phyloP scores from a whole-genome alignment of 2,888 invertebrate species.

The Apodemia mormo region DNA sequence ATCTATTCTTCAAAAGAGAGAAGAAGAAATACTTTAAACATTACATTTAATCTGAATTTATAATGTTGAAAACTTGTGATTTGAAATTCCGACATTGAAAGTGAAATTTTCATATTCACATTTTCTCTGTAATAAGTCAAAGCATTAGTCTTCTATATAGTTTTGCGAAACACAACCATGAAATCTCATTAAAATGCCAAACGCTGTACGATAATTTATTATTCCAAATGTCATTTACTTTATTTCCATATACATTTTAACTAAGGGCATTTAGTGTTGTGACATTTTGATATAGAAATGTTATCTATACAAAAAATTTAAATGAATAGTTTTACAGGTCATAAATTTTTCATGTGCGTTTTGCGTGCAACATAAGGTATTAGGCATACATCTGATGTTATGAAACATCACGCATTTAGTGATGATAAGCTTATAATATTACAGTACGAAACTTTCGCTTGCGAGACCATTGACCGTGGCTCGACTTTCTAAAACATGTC shows the following conservation, averaged over 20 bases:
- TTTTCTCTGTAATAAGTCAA: background rate
- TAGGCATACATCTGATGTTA: constrained; percentile 38
- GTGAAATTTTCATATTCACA: background rate
- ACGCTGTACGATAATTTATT: background rate
- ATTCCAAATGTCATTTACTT: background rate
- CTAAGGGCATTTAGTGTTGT: background rate
- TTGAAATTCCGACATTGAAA: background rate
- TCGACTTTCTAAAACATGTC: constrained; percentile 78
- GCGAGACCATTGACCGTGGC: constrained; percentile 76
- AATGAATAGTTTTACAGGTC: constrained; percentile 25
- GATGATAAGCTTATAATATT: constrained; percentile 48
- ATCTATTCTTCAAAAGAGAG: too few species aligned
- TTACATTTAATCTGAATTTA: background rate
- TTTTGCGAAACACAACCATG: background rate
- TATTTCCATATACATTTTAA: background rate
- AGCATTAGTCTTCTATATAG: background rate
- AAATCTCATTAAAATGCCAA: constrained; percentile 1
- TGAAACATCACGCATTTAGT: constrained; percentile 54
- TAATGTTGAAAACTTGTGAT: background rate
- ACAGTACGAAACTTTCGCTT: constrained; percentile 68
- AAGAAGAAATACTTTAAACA: too few species aligned
- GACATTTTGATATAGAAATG: background rate
- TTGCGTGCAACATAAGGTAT: background rate
- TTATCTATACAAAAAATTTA: background rate
- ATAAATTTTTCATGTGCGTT: background rate